Conservation (phyloP, 2,888 invertebrate genomes). For the Epirrhoe alternata region DNA sequence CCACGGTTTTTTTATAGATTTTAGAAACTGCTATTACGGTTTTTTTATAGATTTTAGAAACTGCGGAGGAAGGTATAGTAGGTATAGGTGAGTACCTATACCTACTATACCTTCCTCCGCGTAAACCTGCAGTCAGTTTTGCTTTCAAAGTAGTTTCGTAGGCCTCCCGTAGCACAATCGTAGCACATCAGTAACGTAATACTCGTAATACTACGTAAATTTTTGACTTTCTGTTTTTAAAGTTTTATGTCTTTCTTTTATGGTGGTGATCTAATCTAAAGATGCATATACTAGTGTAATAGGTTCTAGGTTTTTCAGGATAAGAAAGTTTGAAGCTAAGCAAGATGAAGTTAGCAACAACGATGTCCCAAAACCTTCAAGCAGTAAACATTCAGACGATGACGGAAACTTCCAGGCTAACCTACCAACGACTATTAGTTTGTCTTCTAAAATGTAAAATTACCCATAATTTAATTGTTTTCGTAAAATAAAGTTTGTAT, state of each 20-base stretch:
- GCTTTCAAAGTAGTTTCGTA: conserved; percentile 25
- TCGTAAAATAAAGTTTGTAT: background rate
- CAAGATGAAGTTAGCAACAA: conserved; percentile 16
- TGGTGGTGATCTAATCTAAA: no score
- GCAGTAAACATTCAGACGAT: conserved; percentile 31
- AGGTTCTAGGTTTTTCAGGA: conserved; percentile 28
- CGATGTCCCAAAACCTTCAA: conserved; percentile 30
- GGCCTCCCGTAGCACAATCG: conserved; percentile 11
- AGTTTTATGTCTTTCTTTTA: no score
- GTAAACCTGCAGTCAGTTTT: no score
- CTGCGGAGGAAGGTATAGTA: no score
- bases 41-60: no score
- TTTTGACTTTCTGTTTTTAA: no score
- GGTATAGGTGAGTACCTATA: no score
- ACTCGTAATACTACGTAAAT: no score
- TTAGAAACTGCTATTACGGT: no score
- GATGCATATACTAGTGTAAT: no score
- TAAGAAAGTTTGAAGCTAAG: conserved; percentile 25
- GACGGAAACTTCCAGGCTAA: conserved; percentile 57
- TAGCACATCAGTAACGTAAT: background rate
- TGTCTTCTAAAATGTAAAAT: conserved; percentile 64
- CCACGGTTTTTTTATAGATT: no score
- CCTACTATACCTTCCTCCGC: no score
- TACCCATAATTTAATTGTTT: background rate
- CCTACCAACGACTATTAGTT: conserved; percentile 55